Evolutionary conservation across 2,797 vertebrate species (phyloP), one percentile per base, ranked within the genome.

Genomic region (Trachops cirrhosus): DNA sequence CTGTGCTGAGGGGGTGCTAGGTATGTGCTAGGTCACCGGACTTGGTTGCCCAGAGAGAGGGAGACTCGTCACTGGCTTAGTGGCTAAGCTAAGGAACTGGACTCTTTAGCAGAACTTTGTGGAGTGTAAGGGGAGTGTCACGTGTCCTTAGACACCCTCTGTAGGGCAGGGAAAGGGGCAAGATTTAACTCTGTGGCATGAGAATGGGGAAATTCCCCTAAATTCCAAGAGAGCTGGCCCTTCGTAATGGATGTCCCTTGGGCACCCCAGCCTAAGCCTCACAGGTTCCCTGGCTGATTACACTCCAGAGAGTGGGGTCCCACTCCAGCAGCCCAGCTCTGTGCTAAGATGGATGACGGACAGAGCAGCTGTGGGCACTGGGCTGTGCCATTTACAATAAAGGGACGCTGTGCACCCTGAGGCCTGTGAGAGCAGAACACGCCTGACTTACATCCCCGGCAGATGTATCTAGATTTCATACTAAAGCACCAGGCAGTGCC

Each of bases 381-480:
- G 2, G 15, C 79, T 59, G 3, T 79, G 54, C 39, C 6, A 1
- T 46, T 44, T 34, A 44, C 32, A 85, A 18, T 4, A n/a, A 86
- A 89, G 37, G 50, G 50, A 67, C 16, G 59, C n/a, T 1, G 0
- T 52, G 70, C 32, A 67, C 9, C 74, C 22, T 39, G n/a, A 59
- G 68, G 73, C 34, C 52, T 18, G 15, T 19, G 57, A 82, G 67
- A 44, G 11, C 0, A 0, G 48, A n/a, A 86, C 19, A 54, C 11
- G 44, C n/a, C 48, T 64, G 34, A 34, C 29, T 79, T 62, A 48
- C 3, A 70, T 52, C 80, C 34, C 22, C 44, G 52, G 34, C 41
- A 82, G 57, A 15, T 64, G 34, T 41, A 78, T 93, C 93, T 75
- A 93, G 48, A 77, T 64, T 87, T 90, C 93, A 74, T 34, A 44